Conservation (phyloP, 2,888 invertebrate species). For the Clivina fossor region DNA sequence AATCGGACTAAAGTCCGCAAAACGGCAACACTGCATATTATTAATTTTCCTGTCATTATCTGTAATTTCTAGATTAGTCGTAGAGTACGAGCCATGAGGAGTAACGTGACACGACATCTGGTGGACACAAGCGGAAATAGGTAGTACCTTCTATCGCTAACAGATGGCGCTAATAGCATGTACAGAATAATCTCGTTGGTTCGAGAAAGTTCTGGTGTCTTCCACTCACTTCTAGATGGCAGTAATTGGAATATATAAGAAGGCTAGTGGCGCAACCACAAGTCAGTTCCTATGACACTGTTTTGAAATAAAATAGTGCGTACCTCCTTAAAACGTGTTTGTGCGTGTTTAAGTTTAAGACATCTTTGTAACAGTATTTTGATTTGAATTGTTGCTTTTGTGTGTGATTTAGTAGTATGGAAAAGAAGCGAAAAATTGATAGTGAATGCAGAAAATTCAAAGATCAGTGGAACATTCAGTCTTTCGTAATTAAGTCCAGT, state of each 20-base stretch:
- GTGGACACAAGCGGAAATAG: slow-evolving; percentile 24
- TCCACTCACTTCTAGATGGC: slow-evolving; percentile 31
- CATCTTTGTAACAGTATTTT: slow-evolving; percentile 30
- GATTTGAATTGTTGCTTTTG: slow-evolving; percentile 33
- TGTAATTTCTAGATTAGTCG: no score
- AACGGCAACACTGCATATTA: no score
- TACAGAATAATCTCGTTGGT: slow-evolving; percentile 29
- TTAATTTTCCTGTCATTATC: no score
- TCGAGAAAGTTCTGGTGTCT: slow-evolving; percentile 30
- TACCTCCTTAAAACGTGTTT: slow-evolving; percentile 21
- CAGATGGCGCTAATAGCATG: slow-evolving; percentile 27
- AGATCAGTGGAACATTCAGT: slow-evolving; percentile 38
- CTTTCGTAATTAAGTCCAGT: slow-evolving; percentile 42
- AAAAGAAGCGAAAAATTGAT: slow-evolving; percentile 36
- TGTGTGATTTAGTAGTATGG: slow-evolving; percentile 36
- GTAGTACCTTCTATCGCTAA: slow-evolving; percentile 30
- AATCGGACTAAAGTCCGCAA: no score
- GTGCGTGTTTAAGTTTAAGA: slow-evolving; percentile 8
- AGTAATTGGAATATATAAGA: slow-evolving; percentile 28
- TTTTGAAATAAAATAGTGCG: slow-evolving; percentile 36
- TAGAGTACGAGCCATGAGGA: no score
- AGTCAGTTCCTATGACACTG: slow-evolving; percentile 30
- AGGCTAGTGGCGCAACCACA: slow-evolving; percentile 27
- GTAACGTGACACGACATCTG: slow-evolving; percentile 9
- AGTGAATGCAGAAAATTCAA: slow-evolving; percentile 38